A percentile compares a stretch with the other conserved stretches of the same genome.
These are phyloP conservation scores for Aromia moschata DNA, from an alignment of 2,888 invertebrate species.

Conservation along the genomic window DNA sequence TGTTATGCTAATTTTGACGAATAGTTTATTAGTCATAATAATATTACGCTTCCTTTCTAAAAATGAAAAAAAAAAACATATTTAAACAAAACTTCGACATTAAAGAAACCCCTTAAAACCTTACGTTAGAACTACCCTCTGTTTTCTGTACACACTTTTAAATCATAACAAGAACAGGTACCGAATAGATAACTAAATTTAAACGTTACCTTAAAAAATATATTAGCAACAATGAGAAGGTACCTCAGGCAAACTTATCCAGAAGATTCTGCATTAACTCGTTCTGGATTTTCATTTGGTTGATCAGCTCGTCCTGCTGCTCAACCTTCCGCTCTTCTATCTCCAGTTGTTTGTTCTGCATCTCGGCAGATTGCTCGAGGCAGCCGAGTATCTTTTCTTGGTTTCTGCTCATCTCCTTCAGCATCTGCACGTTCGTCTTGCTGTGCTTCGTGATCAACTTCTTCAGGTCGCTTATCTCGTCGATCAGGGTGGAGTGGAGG, in stretches of 20 bases:
- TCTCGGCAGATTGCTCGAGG: slow-evolving; percentile 28
- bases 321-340: slow-evolving; percentile 32
- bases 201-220: too few species aligned
- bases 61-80: too few species aligned
- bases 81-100: too few species aligned
- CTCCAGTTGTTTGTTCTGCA: slow-evolving; percentile 30
- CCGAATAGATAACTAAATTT: too few species aligned
- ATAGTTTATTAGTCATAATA: too few species aligned
- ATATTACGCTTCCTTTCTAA: too few species aligned
- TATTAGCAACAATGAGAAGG: too few species aligned
- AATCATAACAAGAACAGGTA: too few species aligned
- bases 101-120: too few species aligned
- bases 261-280: slow-evolving; percentile 35
- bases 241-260: slow-evolving; percentile 31
- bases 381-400: slow-evolving; percentile 32
- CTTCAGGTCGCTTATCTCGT: slow-evolving; percentile 31
- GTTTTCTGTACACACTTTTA: too few species aligned
- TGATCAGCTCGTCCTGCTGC: slow-evolving; percentile 38
- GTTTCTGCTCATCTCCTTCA: slow-evolving; percentile 27
- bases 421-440: slow-evolving; percentile 23
- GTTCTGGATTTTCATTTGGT: slow-evolving; percentile 40
- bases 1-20: too few species aligned
- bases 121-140: too few species aligned
- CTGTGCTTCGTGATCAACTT: slow-evolving; percentile 29
- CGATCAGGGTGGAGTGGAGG: slow-evolving; percentile 20